Conservation (phyloP, 35 echinoderm and acorn worm species). For the Hemicentrotus pulcherrimus region DNA sequence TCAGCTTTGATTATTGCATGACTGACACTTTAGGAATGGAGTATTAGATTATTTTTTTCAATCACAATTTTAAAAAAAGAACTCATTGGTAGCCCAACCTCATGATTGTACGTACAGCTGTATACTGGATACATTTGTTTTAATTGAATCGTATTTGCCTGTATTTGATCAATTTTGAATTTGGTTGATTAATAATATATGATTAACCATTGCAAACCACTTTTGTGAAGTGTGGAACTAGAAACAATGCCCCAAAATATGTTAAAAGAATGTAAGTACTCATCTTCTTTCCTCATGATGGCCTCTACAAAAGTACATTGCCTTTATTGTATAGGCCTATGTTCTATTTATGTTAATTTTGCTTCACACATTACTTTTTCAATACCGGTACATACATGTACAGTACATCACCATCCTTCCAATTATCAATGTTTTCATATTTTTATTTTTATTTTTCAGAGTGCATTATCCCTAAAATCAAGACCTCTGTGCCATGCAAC, state of each 20-base stretch:
- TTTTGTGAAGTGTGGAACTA: no score
- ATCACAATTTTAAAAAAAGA: neutral
- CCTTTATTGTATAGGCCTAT: neutral
- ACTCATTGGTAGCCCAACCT: neutral
- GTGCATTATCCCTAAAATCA: constrained; percentile 51
- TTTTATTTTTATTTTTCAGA: constrained; percentile 30
- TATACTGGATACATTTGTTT: no score
- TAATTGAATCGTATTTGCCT: no score
- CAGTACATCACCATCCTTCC: neutral
- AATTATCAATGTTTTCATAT: neutral
- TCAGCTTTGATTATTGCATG: neutral
- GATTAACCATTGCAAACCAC: no score
- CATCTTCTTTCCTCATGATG: no score
- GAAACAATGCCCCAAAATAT: no score
- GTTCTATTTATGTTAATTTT: neutral
- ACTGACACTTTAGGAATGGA: neutral
- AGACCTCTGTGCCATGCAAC: constrained; percentile 59
- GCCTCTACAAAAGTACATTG: no score
- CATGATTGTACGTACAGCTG: neutral
- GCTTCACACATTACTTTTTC: neutral
- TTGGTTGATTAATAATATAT: no score
- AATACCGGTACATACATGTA: no score
- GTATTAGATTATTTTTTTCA: neutral
- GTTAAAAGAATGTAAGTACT: no score
- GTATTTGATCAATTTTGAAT: no score